Evolutionary conservation across 2,113 vertebrate genomes (phyloP).

Genomic region (Helogale parvula): DNA sequence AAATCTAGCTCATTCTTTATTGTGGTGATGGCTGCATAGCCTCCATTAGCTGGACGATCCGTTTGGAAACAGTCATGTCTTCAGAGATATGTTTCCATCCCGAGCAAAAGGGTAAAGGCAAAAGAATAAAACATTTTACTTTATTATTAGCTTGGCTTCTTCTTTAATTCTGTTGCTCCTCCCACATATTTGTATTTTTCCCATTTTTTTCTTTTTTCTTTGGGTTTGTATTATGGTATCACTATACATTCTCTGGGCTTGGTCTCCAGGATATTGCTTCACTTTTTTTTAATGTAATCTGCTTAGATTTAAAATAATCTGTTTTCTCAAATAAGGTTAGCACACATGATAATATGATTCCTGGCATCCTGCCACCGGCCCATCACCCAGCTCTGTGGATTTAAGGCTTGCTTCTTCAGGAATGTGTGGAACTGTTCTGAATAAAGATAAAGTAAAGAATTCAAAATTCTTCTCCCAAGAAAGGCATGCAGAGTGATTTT

Average conservation of each 20-base stretch:
- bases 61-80: background rate
- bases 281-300: constrained; percentile 48
- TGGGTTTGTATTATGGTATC: background rate
- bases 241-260: background rate
- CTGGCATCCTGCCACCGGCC: constrained; percentile 53
- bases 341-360: constrained; percentile 52
- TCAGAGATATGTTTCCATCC: background rate
- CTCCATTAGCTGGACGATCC: background rate
- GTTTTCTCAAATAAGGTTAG: constrained; percentile 55
- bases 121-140: background rate
- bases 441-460: constrained; percentile 69
- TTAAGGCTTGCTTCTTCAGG: constrained; percentile 67
- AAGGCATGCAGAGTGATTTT: constrained; percentile 59
- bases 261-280: background rate
- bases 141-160: constrained; percentile 18
- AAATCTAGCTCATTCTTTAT: background rate
- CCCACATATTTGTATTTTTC: background rate
- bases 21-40: background rate
- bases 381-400: constrained; percentile 42
- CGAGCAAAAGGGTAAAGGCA: background rate
- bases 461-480: constrained; percentile 57
- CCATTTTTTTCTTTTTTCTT: background rate
- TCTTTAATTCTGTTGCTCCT: background rate
- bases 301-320: constrained; percentile 56
- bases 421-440: constrained; percentile 57